Evolutionary conservation across 2,888 invertebrate species (phyloP).

Genomic region (Ferrisia virgata): DNA sequence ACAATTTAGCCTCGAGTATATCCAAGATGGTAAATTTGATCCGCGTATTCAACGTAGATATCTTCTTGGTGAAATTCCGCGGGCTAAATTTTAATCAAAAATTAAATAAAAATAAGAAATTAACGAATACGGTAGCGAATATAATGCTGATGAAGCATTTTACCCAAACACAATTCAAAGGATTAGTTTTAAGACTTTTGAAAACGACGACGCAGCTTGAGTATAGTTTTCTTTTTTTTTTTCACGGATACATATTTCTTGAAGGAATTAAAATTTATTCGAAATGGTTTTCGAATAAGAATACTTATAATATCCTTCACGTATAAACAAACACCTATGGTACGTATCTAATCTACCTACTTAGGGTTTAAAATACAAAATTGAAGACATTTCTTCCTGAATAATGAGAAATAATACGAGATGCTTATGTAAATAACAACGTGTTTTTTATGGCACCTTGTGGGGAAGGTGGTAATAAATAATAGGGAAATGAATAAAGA

Average conservation of each 20-base stretch:
- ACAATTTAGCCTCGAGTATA: not conserved
- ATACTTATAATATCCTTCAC: too few species aligned
- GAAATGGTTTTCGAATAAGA: not conserved
- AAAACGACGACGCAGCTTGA: too few species aligned
- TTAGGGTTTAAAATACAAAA: too few species aligned
- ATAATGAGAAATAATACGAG: not conserved
- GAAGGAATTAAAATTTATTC: not conserved
- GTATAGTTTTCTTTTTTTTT: not conserved
- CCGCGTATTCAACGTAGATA: not conserved
- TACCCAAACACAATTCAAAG: not conserved
- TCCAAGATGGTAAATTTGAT: not conserved
- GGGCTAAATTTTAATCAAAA: not conserved
- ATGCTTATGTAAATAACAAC: not conserved
- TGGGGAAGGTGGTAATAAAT: not conserved
- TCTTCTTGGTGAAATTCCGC: not conserved
- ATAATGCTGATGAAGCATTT: not conserved
- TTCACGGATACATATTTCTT: too few species aligned
- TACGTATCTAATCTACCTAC: too few species aligned
- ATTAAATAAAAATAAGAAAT: not conserved
- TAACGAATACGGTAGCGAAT: not conserved
- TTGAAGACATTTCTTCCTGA: not conserved
- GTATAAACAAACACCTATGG: too few species aligned
- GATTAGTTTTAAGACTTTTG: not conserved
- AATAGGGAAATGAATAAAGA: slow-evolving; percentile 1
- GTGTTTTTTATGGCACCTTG: not conserved